A percentile compares a stretch with the other conserved stretches of the same genome.
Evolutionary conservation across 2,113 vertebrate genomes (phyloP).

Genomic region (Oncorhynchus nerka): DNA sequence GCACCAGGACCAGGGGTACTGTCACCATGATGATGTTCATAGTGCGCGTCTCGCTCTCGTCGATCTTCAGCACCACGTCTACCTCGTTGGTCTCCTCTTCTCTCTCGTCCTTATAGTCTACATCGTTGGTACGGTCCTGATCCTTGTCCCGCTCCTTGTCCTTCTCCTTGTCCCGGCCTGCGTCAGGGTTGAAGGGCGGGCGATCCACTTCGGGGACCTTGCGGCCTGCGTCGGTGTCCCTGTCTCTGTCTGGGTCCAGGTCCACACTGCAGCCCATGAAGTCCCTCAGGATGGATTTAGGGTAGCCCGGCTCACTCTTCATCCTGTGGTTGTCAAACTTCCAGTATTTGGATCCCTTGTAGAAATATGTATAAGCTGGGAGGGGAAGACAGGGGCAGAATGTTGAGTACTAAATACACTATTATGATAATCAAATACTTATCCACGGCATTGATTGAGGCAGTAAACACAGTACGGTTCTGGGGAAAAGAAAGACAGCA

Average conservation of each 20-base stretch:
- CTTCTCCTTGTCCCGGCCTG: constrained; percentile 50
- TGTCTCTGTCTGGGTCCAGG: constrained; percentile 55
- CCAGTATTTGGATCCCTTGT: constrained; percentile 96
- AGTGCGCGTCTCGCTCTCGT: constrained; percentile 84
- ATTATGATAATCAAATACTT: not conserved
- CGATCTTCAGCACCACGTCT: constrained; percentile 92
- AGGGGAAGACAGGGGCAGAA: not conserved
- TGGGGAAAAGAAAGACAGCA: constrained; percentile 7
- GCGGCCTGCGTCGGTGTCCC: constrained; percentile 57
- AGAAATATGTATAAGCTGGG: constrained; percentile 93
- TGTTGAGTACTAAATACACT: not conserved
- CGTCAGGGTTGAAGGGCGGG: constrained; percentile 82
- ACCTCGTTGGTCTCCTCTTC: constrained; percentile 80
- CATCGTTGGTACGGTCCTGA: constrained; percentile 33
- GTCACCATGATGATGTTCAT: constrained; percentile 91
- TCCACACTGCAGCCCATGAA: constrained; percentile 94
- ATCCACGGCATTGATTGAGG: not conserved
- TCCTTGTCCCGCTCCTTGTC: constrained; percentile 54
- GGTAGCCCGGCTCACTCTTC: constrained; percentile 92
- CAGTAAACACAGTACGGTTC: not conserved
- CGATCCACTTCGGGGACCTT: constrained; percentile 79
- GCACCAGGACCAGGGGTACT: constrained; percentile 88
- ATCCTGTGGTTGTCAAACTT: constrained; percentile 96
- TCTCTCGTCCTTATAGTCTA: constrained; percentile 56
- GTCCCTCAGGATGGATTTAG: constrained; percentile 92